Conservation (phyloP, 2,888 invertebrate genomes). For the Branchipolynoe longqiensis region DNA sequence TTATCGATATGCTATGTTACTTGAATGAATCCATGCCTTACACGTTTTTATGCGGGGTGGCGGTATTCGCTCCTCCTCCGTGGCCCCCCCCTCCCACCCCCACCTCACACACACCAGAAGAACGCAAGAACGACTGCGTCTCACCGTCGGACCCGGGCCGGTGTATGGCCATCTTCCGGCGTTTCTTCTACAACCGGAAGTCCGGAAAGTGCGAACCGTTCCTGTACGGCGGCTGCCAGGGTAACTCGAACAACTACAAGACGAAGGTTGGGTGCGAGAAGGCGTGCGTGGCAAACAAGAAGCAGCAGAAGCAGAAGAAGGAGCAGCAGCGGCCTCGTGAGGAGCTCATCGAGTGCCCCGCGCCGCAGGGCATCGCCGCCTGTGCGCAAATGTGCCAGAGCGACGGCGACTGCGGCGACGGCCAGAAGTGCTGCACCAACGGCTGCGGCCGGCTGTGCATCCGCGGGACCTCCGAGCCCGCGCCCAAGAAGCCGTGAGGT, state of each 20-base stretch:
- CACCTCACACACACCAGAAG: background rate
- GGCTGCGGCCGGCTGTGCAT: slow-evolving; percentile 89
- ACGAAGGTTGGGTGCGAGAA: slow-evolving; percentile 39
- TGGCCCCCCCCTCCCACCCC: too few species aligned
- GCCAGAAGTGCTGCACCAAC: slow-evolving; percentile 90
- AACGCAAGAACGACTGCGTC: slow-evolving; percentile 12
- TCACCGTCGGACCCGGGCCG: slow-evolving; percentile 37
- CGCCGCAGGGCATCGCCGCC: slow-evolving; percentile 70
- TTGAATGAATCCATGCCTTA: too few species aligned
- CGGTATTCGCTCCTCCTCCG: too few species aligned
- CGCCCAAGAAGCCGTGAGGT: too few species aligned
- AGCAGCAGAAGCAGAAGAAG: background rate
- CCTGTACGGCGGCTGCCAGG: slow-evolving; percentile 51
- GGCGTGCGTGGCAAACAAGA: background rate
- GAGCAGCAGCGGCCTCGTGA: background rate
- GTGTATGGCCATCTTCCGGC: slow-evolving; percentile 41
- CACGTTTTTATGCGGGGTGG: too few species aligned
- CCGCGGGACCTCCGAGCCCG: too few species aligned
- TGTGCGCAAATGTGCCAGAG: slow-evolving; percentile 89
- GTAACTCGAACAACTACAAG: slow-evolving; percentile 51
- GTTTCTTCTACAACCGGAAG: slow-evolving; percentile 36
- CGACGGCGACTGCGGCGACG: slow-evolving; percentile 91
- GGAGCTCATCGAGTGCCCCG: slow-evolving; percentile 53
- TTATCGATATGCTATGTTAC: too few species aligned
- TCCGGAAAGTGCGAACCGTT: slow-evolving; percentile 24